Conservation (phyloP, 2,797 vertebrate genomes). For the Tenualosa thibaudeaui region DNA sequence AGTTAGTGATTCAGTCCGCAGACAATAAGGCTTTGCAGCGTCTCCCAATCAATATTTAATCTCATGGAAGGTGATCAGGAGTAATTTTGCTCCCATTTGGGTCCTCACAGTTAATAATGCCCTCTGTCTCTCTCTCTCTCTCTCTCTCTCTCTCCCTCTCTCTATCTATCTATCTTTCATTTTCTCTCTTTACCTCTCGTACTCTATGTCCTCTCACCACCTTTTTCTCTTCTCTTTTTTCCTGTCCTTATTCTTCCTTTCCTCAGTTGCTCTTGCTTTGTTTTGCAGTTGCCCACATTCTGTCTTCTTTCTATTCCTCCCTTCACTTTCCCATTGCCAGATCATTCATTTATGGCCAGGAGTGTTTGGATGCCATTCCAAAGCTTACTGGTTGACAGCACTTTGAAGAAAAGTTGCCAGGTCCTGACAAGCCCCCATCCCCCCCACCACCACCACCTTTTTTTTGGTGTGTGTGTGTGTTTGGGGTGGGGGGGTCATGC, state of each 20-base stretch:
- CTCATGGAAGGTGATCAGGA: constrained; percentile 57
- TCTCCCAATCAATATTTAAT: constrained; percentile 61
- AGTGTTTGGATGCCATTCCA: constrained; percentile 41
- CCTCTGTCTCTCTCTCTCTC: background rate
- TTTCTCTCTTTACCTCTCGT: background rate
- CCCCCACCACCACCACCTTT: background rate
- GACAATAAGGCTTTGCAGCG: background rate
- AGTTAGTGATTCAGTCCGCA: background rate
- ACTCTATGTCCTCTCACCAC: background rate
- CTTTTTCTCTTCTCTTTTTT: background rate
- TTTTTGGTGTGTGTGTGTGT: too few relatives aligned
- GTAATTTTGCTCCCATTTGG: constrained; percentile 47
- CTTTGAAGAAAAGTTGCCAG: constrained; percentile 64
- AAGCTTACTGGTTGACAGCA: constrained; percentile 47
- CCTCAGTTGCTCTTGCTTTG: background rate
- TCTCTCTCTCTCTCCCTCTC: background rate
- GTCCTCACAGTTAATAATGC: background rate
- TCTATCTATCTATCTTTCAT: background rate
- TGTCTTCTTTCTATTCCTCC: background rate
- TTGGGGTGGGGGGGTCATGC: background rate
- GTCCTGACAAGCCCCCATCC: constrained; percentile 55
- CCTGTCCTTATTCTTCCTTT: background rate
- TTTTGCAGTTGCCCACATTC: background rate
- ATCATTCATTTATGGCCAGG: constrained; percentile 53
- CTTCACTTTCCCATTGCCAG: constrained; percentile 24